Base-by-base conservation (phyloP, 2,113 vertebrate species). In the Tetrao urogallus region DNA sequence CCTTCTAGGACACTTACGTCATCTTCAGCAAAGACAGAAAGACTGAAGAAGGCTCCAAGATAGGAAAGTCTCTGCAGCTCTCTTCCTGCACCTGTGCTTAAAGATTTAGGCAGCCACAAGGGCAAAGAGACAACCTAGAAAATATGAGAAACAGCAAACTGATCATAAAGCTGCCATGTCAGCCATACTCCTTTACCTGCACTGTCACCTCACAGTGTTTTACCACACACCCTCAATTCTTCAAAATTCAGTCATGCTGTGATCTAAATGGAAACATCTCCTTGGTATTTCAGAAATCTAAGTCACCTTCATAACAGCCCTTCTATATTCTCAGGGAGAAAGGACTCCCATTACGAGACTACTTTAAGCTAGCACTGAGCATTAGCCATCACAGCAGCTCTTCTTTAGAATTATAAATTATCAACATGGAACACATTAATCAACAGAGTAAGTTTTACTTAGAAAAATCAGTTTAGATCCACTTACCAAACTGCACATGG, bases 1-100 rank as follows among this genome's bases (percentile, higher is more conserved):
- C 87, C 50, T n/a, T 14, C 47, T 60, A 8, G 19, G 57, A 30
- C 73, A 98, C 99, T 99, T 95, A 99, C 99, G n/a, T 99, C 99
- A 90, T 99, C 99, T 93, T 99, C 99, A 34, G 99, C 98, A 90
- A 99, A 99, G 87, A 99, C 99, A 4, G 99, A 99, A 74, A 99
- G 99, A 95, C 98, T 99, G 89, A 99, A 99, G 97, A 99, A 99
- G 43, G 98, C 96, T 88, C 99, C 99, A 71, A 99, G 91, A 75
- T 98, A 99, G 38, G 99, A 99, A 11, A 99, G 98, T 96, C 99
- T 98, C 97, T 99, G 99, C 82, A 99, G 97, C 90, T 99, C 99
- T 97, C 99, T 98, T 93, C 99, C 99, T 27, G 98, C 98, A 56
- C 98, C 99, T 12, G 98, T 98, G 94, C 99, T 99, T 90, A 99